phyloP scores from a whole-genome alignment of 1,140 invertebrate species.

The Orchesella cincta region DNA sequence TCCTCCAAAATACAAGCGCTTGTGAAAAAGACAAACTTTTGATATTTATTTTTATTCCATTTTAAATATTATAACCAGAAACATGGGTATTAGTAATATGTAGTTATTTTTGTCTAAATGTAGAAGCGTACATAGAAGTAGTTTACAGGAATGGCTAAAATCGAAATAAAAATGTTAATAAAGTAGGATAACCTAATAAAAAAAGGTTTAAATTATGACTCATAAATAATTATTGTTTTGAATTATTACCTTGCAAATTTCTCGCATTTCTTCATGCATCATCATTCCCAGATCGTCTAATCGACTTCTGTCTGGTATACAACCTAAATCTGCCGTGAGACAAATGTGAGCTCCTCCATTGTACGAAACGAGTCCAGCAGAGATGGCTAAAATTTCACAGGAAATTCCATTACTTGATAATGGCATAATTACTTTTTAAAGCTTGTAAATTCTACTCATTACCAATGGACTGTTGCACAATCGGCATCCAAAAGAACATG shows the following conservation, averaged over 20 bases:
- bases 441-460: background rate
- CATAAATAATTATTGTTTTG: too few species aligned
- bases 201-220: too few species aligned
- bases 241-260: too few species aligned
- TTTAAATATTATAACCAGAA: too few species aligned
- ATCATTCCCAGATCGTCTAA: constrained; percentile 13
- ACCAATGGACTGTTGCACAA: background rate
- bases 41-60: background rate
- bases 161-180: too few species aligned
- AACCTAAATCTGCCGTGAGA: background rate
- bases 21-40: background rate
- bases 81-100: too few species aligned
- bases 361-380: background rate
- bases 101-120: too few species aligned
- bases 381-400: background rate
- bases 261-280: background rate
- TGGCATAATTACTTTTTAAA: background rate
- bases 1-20: background rate
- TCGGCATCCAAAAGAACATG: constrained; percentile 18
- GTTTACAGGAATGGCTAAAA: too few species aligned
- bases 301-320: background rate
- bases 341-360: background rate
- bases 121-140: too few species aligned
- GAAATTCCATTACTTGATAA: background rate
- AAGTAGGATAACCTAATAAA: too few species aligned